These are phyloP conservation scores for Caiman crocodilus DNA, from an alignment of 2,797 vertebrate genomes.

Conservation along the genomic window DNA sequence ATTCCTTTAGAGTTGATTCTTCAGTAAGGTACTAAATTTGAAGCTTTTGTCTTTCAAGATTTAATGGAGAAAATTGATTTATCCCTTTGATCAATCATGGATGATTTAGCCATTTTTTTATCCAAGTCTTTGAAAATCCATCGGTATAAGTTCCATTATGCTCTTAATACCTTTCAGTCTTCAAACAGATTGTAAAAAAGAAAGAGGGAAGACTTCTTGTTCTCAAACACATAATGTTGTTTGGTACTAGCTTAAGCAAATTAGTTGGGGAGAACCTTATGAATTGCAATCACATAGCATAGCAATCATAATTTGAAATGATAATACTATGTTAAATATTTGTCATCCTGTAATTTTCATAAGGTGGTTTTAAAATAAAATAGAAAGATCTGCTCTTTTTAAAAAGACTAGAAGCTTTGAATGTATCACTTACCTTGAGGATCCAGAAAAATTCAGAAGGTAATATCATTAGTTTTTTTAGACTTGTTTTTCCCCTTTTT, in stretches of 20 bases:
- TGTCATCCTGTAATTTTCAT: constrained; percentile 13
- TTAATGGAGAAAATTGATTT: constrained; percentile 63
- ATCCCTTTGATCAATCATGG: constrained; percentile 67
- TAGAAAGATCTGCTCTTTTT: not conserved
- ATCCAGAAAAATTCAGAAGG: not conserved
- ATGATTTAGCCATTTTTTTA: constrained; percentile 25
- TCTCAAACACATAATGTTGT: constrained; percentile 7
- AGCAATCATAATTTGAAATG: constrained; percentile 13
- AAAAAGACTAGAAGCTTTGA: constrained; percentile 18
- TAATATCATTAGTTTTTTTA: not conserved
- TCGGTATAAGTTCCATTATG: constrained; percentile 62
- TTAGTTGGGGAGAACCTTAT: constrained; percentile 1
- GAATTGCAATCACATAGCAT: constrained; percentile 46
- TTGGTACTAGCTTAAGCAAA: constrained; percentile 56
- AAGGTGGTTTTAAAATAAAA: constrained; percentile 29
- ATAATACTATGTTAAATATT: constrained; percentile 46
- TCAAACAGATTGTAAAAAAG: constrained; percentile 48
- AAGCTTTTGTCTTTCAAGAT: constrained; percentile 59
- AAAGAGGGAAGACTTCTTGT: constrained; percentile 12
- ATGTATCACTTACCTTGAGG: not conserved
- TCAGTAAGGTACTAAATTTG: constrained; percentile 36
- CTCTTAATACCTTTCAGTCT: constrained; percentile 59
- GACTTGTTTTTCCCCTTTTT: not conserved
- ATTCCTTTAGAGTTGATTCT: constrained; percentile 17
- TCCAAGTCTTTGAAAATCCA: constrained; percentile 65